These are phyloP conservation scores for Operophtera brumata DNA, from an alignment of 2,888 invertebrate species.

Conservation along the genomic window DNA sequence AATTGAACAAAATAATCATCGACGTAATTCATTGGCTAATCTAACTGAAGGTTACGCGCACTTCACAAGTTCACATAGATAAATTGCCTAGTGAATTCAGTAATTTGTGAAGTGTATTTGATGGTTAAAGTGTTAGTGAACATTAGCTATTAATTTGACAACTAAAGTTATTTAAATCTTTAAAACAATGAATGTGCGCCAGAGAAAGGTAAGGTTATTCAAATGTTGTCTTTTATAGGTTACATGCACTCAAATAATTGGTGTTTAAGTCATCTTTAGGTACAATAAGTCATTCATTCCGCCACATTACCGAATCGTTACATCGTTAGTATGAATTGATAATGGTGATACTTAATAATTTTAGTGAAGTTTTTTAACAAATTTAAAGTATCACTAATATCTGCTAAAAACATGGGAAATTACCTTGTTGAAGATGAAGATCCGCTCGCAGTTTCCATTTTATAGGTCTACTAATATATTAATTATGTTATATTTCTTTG, in stretches of 20 bases:
- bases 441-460: slow-evolving; percentile 3
- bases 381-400: no score
- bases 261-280: no score
- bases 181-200: slow-evolving; percentile 54
- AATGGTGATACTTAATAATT: no score
- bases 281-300: no score
- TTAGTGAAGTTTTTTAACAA: no score
- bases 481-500: no score
- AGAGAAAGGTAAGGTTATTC: slow-evolving; percentile 55
- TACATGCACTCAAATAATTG: no score
- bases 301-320: no score
- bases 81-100: neutral
- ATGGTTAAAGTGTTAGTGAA: neutral
- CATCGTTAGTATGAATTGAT: no score
- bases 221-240: slow-evolving; percentile 15
- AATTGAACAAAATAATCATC: neutral
- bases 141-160: neutral
- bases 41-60: slow-evolving; percentile 4
- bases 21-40: neutral
- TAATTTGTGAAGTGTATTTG: neutral
- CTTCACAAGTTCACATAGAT: neutral
- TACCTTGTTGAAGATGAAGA: slow-evolving; percentile 2
- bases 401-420: no score
- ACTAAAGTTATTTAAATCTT: neutral
- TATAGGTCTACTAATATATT: no score